A percentile compares a stretch with the other conserved stretches of the same genome.
These are phyloP conservation scores for Bufo bufo DNA, from an alignment of 2,113 vertebrate species.

Conservation along the genomic window DNA sequence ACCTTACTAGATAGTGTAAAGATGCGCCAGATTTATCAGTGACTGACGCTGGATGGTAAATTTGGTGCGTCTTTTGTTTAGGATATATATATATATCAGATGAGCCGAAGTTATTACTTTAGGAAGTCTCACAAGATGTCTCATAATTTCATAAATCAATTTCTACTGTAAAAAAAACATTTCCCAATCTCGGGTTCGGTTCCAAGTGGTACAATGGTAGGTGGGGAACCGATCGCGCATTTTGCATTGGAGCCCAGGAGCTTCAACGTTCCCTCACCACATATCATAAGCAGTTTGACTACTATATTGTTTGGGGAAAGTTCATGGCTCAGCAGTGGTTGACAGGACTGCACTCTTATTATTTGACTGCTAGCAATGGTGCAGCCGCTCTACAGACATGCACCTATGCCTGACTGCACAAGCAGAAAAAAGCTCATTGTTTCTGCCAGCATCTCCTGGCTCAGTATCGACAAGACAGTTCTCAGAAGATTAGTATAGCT, in stretches of 20 bases:
- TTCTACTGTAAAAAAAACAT: no score
- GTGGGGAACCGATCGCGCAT: not conserved
- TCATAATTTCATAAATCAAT: no score
- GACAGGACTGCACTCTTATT: not conserved
- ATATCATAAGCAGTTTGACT: no score
- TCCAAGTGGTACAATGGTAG: not conserved
- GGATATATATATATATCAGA: no score
- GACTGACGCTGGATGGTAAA: no score
- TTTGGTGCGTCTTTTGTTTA: no score
- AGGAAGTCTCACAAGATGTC: no score
- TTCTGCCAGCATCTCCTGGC: slow-evolving; percentile 48
- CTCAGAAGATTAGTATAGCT: slow-evolving; percentile 55
- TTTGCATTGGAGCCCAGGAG: not conserved
- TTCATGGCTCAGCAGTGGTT: not conserved
- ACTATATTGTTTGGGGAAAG: not conserved
- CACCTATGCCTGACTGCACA: slow-evolving; percentile 45
- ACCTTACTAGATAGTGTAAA: no score
- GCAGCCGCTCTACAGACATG: slow-evolving; percentile 29
- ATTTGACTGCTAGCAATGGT: not conserved
- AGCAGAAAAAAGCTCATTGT: slow-evolving; percentile 49
- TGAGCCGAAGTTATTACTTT: no score
- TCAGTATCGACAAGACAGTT: slow-evolving; percentile 52
- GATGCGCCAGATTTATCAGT: no score
- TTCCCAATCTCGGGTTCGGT: no score
- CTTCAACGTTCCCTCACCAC: no score